Percentiles rank a stretch among this genome's conserved stretches.
Evolutionary conservation across 2,888 invertebrate species (phyloP).

Genomic region (Pollenia amentaria): DNA sequence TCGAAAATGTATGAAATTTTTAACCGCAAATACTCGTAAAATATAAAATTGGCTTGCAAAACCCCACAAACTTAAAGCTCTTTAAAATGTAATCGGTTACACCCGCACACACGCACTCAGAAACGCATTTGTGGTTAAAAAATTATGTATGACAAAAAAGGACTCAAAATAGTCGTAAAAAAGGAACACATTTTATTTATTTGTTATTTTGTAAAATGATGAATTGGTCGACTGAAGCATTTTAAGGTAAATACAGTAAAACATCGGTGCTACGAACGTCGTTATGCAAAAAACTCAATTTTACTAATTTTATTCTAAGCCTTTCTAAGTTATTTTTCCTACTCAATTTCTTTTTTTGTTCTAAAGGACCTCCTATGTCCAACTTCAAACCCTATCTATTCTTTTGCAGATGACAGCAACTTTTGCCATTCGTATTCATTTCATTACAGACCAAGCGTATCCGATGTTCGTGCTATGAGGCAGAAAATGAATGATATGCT

Average conservation of each 20-base stretch:
- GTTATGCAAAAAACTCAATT: too few relatives aligned
- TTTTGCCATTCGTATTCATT: too few relatives aligned
- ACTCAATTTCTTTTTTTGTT: too few relatives aligned
- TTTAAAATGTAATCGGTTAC: constrained; percentile 8
- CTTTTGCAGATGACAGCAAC: too few relatives aligned
- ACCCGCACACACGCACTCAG: background rate
- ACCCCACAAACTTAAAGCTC: constrained; percentile 2
- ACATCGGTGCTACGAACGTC: too few relatives aligned
- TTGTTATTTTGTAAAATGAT: constrained; percentile 35
- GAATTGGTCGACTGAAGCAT: constrained; percentile 32
- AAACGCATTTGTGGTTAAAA: constrained; percentile 15
- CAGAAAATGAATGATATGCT: too few relatives aligned
- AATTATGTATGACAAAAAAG: background rate
- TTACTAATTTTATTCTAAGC: too few relatives aligned
- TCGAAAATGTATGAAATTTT: constrained; percentile 66
- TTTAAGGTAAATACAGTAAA: background rate
- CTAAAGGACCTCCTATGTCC: too few relatives aligned
- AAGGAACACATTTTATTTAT: constrained; percentile 44
- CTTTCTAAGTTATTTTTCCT: too few relatives aligned
- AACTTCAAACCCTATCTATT: too few relatives aligned
- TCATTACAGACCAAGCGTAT: too few relatives aligned
- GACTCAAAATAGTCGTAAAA: constrained; percentile 9
- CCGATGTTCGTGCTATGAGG: too few relatives aligned
- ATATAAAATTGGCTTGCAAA: constrained; percentile 54
- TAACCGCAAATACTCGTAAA: constrained; percentile 58